phyloP scores from a whole-genome alignment of 1,140 invertebrate species.

The Zophobas atratus region DNA sequence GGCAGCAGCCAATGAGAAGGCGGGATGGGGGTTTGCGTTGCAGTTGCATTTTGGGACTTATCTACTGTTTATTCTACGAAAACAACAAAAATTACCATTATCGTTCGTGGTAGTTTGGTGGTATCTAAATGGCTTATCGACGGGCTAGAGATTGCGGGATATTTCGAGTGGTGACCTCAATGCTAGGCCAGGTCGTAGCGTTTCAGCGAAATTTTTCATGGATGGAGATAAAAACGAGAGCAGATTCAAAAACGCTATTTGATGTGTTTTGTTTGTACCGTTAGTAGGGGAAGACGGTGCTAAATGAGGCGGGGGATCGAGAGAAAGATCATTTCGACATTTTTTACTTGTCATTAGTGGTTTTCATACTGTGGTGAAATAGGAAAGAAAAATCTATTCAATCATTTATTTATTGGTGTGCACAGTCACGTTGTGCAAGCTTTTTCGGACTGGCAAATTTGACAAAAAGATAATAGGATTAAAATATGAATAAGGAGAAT shows the following conservation, averaged over 20 bases:
- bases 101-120: background rate
- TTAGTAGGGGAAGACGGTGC: slow-evolving; percentile 3
- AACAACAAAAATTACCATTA: slow-evolving; percentile 3
- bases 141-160: background rate
- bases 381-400: background rate
- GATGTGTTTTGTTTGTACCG: background rate
- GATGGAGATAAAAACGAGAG: background rate
- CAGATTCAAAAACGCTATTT: background rate
- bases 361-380: slow-evolving; percentile 5
- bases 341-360: slow-evolving; percentile 1
- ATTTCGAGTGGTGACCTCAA: no score
- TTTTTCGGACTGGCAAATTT: background rate
- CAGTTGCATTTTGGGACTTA: slow-evolving; percentile 36
- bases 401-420: slow-evolving; percentile 1
- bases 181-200: no score
- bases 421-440: slow-evolving; percentile 6
- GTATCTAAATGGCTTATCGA: background rate
- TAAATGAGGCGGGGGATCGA: background rate
- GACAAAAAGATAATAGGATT: background rate
- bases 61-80: slow-evolving; percentile 3
- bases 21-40: slow-evolving; percentile 7
- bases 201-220: no score
- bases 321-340: background rate
- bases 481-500: background rate
- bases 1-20: slow-evolving; percentile 21